A percentile compares a stretch with the other conserved stretches of the same genome.
These are phyloP conservation scores for Mimumesa dahlbomi DNA, from an alignment of 2,888 invertebrate genomes.

Conservation along the genomic window DNA sequence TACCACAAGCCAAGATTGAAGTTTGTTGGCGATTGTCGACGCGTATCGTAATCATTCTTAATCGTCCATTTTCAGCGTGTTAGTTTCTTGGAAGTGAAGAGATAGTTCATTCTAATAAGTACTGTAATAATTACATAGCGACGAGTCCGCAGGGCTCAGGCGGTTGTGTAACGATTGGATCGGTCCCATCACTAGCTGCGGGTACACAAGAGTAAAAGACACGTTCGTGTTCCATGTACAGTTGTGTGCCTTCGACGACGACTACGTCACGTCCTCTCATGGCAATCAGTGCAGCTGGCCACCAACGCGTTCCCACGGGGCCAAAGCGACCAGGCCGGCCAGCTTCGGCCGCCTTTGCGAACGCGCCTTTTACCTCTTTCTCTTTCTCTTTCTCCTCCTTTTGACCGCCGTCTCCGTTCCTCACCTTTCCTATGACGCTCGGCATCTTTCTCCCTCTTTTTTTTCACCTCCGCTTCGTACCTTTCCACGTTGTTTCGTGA, in stretches of 20 bases:
- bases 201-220: conserved; percentile 48
- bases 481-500: conserved; percentile 54
- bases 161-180: too few species aligned
- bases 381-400: conserved; percentile 46
- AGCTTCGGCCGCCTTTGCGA: conserved; percentile 65
- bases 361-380: conserved; percentile 59
- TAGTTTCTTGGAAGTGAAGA: too few species aligned
- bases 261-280: conserved; percentile 74
- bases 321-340: conserved; percentile 70
- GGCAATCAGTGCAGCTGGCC: conserved; percentile 79
- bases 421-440: neutral
- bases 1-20: too few species aligned
- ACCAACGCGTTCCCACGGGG: conserved; percentile 79
- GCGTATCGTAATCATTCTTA: too few species aligned
- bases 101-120: neutral
- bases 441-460: conserved; percentile 9
- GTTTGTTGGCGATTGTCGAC: too few species aligned
- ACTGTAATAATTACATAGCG: neutral
- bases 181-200: conserved; percentile 50
- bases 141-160: too few species aligned
- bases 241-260: conserved; percentile 58
- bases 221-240: conserved; percentile 50
- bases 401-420: conserved; percentile 13
- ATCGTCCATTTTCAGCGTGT: too few species aligned
- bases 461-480: conserved; percentile 47